Evolutionary conservation across 2,888 invertebrate species (phyloP), one percentile per base, ranked within the genome.

Genomic region (Melolontha melolontha): DNA sequence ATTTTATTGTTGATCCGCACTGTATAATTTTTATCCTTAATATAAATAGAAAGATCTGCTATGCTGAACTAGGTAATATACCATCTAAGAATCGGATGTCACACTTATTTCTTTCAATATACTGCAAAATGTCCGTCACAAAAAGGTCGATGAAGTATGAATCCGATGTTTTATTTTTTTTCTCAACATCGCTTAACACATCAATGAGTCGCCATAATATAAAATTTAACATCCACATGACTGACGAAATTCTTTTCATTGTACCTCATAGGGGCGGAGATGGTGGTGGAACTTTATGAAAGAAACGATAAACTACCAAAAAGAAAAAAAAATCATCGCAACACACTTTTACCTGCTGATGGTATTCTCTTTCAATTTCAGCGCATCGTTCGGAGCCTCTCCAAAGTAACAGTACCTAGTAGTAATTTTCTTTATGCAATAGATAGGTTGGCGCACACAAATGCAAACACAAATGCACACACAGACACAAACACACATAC

Each of bases 271-370:
- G 29, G 22, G 51, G 34, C 51, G 51, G 12, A 52, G 51, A 11
- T 34, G 51, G 6, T 12, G 29, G 11, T 12, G 51, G 12, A 12
- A 14, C 34, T 29, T 52, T 34, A 29, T 52, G 51, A 52, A 52
- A 52, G 51, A 52, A 29, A 22, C 12, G 51, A 34, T 34, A 34
- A 34, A 10, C 27, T n/a, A 34, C 51, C 27, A 27, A 12, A 34
- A 52, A 34, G 22, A 29, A 34, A 12, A 27, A 29, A 52, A 29
- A 52, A 52, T 52, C 7, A 29, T 11, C 29, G 51, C 34, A 12
- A 8, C 51, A 52, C 29, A 52, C 51, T 52, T 52, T 52, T 52
- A 52, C 51, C 51, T 52, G 51, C 34, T 29, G 29, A 52, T 8
- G 51, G 51, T 52, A 52, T 52, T 52, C 51, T 52, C 22, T 22